A percentile compares a stretch with the other conserved stretches of the same genome.
These are phyloP conservation scores for Trichopria drosophilae DNA, from an alignment of 2,888 invertebrate genomes.

Conservation along the genomic window DNA sequence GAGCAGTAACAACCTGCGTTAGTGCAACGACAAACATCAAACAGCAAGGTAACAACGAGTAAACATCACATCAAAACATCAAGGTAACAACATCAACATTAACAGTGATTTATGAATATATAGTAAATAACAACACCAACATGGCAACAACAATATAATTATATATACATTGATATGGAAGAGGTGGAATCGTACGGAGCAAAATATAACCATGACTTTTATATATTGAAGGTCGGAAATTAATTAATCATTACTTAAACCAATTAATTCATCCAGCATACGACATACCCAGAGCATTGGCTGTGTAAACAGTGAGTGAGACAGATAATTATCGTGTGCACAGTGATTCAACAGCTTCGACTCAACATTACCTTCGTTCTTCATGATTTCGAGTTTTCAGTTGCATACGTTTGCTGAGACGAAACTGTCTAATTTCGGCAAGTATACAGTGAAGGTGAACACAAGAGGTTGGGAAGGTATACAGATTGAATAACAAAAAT, in stretches of 20 bases:
- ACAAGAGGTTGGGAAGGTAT: slow-evolving; percentile 38
- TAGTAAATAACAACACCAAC: slow-evolving; percentile 55
- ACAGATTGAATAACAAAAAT: slow-evolving; percentile 42
- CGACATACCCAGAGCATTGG: slow-evolving; percentile 59
- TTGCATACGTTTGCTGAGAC: too few relatives aligned
- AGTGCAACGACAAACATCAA: slow-evolving; percentile 59
- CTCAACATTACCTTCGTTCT: slow-evolving; percentile 20
- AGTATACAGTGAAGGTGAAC: slow-evolving; percentile 36
- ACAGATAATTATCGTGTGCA: slow-evolving; percentile 49
- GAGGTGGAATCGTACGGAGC: slow-evolving; percentile 42
- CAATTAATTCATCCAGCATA: slow-evolving; percentile 57
- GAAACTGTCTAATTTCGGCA: too few relatives aligned
- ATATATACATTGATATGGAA: slow-evolving; percentile 35
- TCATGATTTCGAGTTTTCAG: too few relatives aligned
- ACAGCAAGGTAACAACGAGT: slow-evolving; percentile 58
- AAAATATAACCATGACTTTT: slow-evolving; percentile 16
- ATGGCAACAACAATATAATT: slow-evolving; percentile 53
- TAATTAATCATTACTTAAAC: slow-evolving; percentile 44
- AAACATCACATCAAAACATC: slow-evolving; percentile 58
- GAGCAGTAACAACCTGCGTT: slow-evolving; percentile 25
- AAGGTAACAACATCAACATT: slow-evolving; percentile 57
- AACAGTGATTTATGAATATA: slow-evolving; percentile 48
- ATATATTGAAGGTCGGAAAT: slow-evolving; percentile 1
- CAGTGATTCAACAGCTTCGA: slow-evolving; percentile 37
- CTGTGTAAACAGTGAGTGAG: slow-evolving; percentile 53